phyloP scores from a whole-genome alignment of 2,888 invertebrate species.

The Plebejus melissa region DNA sequence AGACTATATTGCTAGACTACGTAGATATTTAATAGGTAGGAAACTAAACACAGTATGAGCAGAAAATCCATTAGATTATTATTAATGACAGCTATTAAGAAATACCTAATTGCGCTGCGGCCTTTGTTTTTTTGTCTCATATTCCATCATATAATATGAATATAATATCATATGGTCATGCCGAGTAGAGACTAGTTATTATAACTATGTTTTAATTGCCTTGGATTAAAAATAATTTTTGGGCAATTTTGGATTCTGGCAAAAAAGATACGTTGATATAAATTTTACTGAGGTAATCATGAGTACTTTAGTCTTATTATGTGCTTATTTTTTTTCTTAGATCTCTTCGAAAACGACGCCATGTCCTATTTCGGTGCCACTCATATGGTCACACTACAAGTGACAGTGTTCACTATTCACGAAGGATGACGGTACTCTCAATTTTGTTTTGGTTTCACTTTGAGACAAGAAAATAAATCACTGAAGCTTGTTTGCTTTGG shows the following conservation, averaged over 20 bases:
- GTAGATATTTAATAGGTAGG: neutral
- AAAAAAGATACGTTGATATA: neutral
- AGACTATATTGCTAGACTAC: neutral
- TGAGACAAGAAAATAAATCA: conserved; percentile 17
- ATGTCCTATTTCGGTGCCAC: neutral
- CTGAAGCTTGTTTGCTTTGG: too few species aligned
- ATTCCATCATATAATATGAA: neutral
- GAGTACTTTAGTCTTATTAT: neutral
- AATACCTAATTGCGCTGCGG: neutral
- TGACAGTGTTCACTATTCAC: conserved; percentile 47
- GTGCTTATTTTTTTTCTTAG: too few species aligned
- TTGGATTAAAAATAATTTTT: neutral
- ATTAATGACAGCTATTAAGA: neutral
- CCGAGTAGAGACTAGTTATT: neutral
- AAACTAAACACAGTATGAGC: neutral
- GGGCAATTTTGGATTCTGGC: neutral
- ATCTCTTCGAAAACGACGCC: too few species aligned
- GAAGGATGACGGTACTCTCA: conserved; percentile 45
- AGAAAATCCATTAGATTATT: neutral
- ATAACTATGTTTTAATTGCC: neutral
- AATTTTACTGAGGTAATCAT: neutral
- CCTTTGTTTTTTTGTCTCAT: conserved; percentile 14
- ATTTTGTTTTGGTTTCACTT: conserved; percentile 45
- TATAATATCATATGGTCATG: conserved; percentile 26
- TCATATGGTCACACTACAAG: conserved; percentile 40